Percentiles rank a stretch among this genome's conserved stretches.
phyloP scores from a whole-genome alignment of 2,888 invertebrate genomes.

The Odontothrips loti region DNA sequence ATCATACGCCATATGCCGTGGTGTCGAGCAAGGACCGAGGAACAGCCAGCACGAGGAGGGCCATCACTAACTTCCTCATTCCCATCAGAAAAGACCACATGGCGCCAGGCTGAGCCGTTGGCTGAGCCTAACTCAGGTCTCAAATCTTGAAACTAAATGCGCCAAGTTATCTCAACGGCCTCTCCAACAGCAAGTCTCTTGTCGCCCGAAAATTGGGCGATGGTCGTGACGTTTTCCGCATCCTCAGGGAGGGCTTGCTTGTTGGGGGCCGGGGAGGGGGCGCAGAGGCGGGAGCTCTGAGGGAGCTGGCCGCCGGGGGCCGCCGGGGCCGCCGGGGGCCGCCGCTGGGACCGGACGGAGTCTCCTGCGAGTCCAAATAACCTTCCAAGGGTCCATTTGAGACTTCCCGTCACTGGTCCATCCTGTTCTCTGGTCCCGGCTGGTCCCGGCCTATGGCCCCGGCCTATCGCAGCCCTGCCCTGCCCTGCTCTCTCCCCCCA shows the following conservation, averaged over 20 bases:
- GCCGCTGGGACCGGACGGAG: not conserved
- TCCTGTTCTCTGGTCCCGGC: not conserved
- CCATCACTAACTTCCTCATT: too few relatives aligned
- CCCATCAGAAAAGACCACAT: too few relatives aligned
- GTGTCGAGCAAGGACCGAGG: too few relatives aligned
- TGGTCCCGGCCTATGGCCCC: not conserved
- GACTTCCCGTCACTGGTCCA: not conserved
- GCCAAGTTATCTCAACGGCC: too few relatives aligned
- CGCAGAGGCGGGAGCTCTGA: too few relatives aligned
- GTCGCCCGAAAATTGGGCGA: not conserved
- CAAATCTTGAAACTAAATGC: too few relatives aligned
- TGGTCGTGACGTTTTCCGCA: not conserved
- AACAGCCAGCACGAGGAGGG: too few relatives aligned
- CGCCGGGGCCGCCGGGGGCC: not conserved
- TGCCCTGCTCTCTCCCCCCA: not conserved
- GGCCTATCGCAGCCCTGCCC: not conserved
- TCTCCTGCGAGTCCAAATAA: constrained; percentile 3
- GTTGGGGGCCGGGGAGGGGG: not conserved
- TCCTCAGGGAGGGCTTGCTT: not conserved
- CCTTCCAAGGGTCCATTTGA: constrained; percentile 18
- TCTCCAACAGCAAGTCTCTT: too few relatives aligned
- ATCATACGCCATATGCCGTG: too few relatives aligned
- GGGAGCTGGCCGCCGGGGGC: not conserved
- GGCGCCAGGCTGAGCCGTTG: too few relatives aligned
- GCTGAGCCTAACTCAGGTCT: too few relatives aligned